A percentile compares a stretch with the other conserved stretches of the same genome.
Evolutionary conservation across 2,888 invertebrate genomes (phyloP).

Genomic region (Mythimna loreyi): DNA sequence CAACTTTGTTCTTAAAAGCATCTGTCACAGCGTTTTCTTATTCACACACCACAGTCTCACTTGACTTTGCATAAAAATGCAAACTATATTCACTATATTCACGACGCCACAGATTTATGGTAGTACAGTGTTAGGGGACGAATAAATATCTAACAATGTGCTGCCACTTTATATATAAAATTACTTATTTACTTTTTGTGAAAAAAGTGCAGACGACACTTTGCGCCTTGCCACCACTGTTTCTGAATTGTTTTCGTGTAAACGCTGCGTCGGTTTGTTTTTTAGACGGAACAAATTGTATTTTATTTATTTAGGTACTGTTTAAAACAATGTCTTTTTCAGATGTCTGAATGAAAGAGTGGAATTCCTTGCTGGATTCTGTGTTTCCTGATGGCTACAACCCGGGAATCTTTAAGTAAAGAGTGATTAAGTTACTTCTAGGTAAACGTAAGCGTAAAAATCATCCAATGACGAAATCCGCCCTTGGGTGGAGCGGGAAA

Average conservation of each 20-base stretch:
- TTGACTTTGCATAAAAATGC: constrained; percentile 86
- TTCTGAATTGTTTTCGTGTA: constrained; percentile 13
- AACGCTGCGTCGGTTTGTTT: background rate
- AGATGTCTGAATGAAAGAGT: background rate
- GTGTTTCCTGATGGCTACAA: too few relatives aligned
- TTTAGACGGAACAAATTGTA: background rate
- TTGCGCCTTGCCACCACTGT: constrained; percentile 20
- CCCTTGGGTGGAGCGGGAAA: too few relatives aligned
- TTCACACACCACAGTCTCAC: constrained; percentile 75
- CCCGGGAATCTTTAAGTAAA: too few relatives aligned
- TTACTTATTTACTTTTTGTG: constrained; percentile 63
- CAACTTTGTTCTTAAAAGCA: constrained; percentile 63
- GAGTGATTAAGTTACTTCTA: too few relatives aligned
- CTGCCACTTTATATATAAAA: constrained; percentile 66
- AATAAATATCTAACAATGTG: constrained; percentile 77
- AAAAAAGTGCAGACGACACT: constrained; percentile 53
- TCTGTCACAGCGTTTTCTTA: constrained; percentile 65
- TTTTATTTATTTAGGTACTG: background rate
- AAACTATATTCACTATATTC: constrained; percentile 86
- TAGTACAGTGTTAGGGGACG: constrained; percentile 76
- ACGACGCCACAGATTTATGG: constrained; percentile 81
- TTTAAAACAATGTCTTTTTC: background rate
- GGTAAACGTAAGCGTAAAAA: too few relatives aligned
- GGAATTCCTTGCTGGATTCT: too few relatives aligned
- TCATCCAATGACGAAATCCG: too few relatives aligned